These are phyloP conservation scores for Drosophila dunni DNA, from an alignment of 1,140 invertebrate species.

Conservation along the genomic window DNA sequence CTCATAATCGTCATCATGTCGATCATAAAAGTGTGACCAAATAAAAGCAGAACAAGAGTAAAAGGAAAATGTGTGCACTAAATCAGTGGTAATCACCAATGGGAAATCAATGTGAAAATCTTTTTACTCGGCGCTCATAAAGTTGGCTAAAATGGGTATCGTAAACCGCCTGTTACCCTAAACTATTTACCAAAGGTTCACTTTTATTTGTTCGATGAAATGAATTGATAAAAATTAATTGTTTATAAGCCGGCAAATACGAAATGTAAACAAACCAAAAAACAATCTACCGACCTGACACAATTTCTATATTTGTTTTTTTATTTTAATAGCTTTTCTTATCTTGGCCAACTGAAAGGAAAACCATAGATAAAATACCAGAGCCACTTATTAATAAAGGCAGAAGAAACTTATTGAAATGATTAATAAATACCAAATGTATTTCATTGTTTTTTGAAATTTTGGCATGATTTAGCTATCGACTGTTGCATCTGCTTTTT, in stretches of 20 bases:
- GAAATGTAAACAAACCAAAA: constrained; percentile 15
- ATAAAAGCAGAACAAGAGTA: constrained; percentile 15
- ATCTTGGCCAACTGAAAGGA: background rate
- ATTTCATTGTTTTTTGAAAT: background rate
- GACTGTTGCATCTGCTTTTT: background rate
- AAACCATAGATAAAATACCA: background rate
- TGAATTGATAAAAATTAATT: background rate
- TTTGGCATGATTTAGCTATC: background rate
- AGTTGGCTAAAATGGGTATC: background rate
- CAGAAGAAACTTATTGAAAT: no score
- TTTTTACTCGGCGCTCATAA: background rate
- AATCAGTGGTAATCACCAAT: background rate
- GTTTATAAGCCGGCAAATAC: background rate
- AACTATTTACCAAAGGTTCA: background rate
- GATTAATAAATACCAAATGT: background rate
- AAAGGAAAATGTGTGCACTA: background rate
- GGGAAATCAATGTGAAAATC: constrained; percentile 18
- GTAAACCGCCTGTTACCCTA: background rate
- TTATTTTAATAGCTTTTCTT: background rate
- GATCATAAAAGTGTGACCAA: constrained; percentile 43
- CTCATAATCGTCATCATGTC: constrained; percentile 17
- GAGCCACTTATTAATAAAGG: no score
- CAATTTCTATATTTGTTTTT: constrained; percentile 10
- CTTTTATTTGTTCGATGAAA: background rate
- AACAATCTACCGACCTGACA: constrained; percentile 9